Evolutionary conservation across 2,888 invertebrate genomes (phyloP), one percentile per base, ranked within the genome.

Genomic region (Bembecia ichneumoniformis): DNA sequence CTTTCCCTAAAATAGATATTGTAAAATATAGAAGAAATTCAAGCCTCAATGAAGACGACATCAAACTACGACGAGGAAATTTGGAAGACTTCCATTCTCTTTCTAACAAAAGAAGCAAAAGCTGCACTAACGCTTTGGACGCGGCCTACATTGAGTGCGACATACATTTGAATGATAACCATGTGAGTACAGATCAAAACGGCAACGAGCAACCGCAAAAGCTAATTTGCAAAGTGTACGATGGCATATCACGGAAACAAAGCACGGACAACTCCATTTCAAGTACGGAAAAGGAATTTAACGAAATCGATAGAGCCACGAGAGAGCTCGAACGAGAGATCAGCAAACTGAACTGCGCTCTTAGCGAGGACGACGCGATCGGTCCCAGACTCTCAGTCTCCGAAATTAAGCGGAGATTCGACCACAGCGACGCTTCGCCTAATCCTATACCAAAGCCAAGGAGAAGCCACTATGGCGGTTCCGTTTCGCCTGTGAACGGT

Each of bases 361-460:
- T 88, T 44, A 69, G 72, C 10, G 83, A 83, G 53, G 87, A 88
- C 3, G 82, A 83, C 47, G 64, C 67, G 35, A 63, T 70, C 16
- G 78, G 71, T 11, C 62, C 68, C 44, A 66, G 81, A 43, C 60
- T 79, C 40, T 82, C 82, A 1, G 82, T 87, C 14, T 78, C 82
- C 9, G 86, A 87, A 52, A 89, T 90, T 48, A 88, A 87, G 58
- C 74, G 80, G 52, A 84, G 86, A 57, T 90, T 90, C 61, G 88
- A 89, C 47, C 86, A 82, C 53, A 83, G 73, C 28, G 87, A 87
- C 47, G 69, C 64, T 45, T 81, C 83, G 47, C 88, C 88, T 50
- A 88, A 89, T 72, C 89, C 90, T 2, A 84, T 89, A 69, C 89
- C 89, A 63, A 89, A 89, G 67, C 90, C 89, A 2, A 82, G 89